Base-by-base conservation (phyloP, 2,888 invertebrate genomes). In the Alviniconcha strummeri region DNA sequence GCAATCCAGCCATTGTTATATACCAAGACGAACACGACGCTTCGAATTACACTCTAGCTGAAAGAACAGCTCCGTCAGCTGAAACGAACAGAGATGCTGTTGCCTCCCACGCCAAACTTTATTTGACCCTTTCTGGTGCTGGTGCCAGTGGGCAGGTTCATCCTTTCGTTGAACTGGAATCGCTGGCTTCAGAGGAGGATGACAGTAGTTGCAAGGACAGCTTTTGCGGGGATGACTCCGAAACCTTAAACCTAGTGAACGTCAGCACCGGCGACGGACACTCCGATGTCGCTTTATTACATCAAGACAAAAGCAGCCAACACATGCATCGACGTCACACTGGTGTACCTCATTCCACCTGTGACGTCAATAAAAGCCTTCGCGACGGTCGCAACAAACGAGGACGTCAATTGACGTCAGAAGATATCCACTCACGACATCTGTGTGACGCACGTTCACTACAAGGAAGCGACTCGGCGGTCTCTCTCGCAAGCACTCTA, bases 391-490 rank as follows among this genome's bases (percentile, higher is more conserved):
- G 36, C 69, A 6, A n/a, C 17, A n/a, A n/a, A 69, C 17, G 69
- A 15, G 69, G 9, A 17, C n/a, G n/a, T 69, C 69, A 69, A 1
- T 6, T 17, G 6, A 19, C 5, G 60, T 78, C 78, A 11, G 52
- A 15, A 36, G 6, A n/a, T 52, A 60, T 52, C 36, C 64, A 78
- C 78, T 60, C 56, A 9, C 60, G 64, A 64, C 64, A n/a, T n/a
- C 64, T 78, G 64, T 78, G 78, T 52, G 78, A 78, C 52, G 52
- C 36, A 3, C 15, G 52, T 5, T 78, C 78, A 15, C 64, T 78
- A 36, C 78, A 78, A 55, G 78, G 60, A 4, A 78, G 78, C 15
- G 64, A 64, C 17, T 78, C 78, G 36, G 36, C 78, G 6, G 78
- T 60, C 52, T 57, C 57, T 13, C 60, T 78, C 52, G 11, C 60